Percentiles rank a stretch among this genome's conserved stretches.
Conservation (phyloP, 2,888 invertebrate genomes). For the Selenia dentaria region DNA sequence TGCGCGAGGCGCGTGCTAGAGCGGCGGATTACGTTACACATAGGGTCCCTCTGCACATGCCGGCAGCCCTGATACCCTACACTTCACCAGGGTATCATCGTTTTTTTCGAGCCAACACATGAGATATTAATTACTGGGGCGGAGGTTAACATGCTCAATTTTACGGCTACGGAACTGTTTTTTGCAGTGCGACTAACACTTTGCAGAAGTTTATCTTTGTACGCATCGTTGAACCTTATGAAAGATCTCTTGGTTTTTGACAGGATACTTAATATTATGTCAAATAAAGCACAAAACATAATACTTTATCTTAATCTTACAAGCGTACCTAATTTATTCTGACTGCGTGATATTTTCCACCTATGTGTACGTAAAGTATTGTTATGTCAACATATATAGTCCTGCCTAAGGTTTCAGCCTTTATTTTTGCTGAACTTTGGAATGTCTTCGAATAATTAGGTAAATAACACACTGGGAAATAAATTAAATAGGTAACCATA, state of each 20-base stretch:
- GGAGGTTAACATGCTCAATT: constrained; percentile 68
- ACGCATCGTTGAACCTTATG: constrained; percentile 28
- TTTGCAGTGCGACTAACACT: constrained; percentile 15
- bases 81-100: constrained; percentile 40
- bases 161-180: constrained; percentile 55
- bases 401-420: too few relatives aligned
- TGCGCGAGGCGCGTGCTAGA: constrained; percentile 70
- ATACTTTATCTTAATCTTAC: too few relatives aligned
- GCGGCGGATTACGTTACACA: constrained; percentile 57
- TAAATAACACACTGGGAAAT: too few relatives aligned
- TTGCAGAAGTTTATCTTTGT: constrained; percentile 15
- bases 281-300: not conserved
- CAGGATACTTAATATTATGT: not conserved
- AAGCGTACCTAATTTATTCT: too few relatives aligned
- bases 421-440: too few relatives aligned
- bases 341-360: too few relatives aligned
- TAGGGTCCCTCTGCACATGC: constrained; percentile 36
- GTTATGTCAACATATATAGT: too few relatives aligned
- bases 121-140: constrained; percentile 77
- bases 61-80: constrained; percentile 42
- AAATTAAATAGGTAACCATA: too few relatives aligned
- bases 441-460: too few relatives aligned
- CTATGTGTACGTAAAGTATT: too few relatives aligned
- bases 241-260: constrained; percentile 24
- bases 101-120: constrained; percentile 62